A percentile compares a stretch with the other conserved stretches of the same genome.
Conservation (phyloP, 1,140 invertebrate genomes). For the Helicoverpa armigera region DNA sequence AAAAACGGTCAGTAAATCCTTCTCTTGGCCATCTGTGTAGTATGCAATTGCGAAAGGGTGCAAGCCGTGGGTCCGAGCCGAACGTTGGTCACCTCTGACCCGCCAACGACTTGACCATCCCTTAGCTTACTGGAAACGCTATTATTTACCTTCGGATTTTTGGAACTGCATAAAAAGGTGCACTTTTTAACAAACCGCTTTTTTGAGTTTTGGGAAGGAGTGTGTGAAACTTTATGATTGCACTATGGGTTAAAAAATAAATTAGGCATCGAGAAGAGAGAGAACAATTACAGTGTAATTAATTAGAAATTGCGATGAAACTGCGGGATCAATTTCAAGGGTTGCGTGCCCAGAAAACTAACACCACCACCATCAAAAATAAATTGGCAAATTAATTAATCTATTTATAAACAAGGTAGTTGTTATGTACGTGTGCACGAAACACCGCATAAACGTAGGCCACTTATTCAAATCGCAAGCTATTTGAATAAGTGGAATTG, state of each 20-base stretch:
- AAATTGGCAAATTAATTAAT: slow-evolving; percentile 21
- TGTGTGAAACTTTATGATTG: too few species aligned
- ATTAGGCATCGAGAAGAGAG: too few species aligned
- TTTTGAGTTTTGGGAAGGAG: neutral
- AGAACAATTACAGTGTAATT: too few species aligned
- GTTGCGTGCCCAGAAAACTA: neutral
- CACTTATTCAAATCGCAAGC: slow-evolving; percentile 35
- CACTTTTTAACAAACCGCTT: neutral
- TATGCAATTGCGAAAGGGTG: slow-evolving; percentile 75
- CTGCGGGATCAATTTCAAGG: neutral
- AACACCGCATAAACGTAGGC: slow-evolving; percentile 32
- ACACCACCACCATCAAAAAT: neutral
- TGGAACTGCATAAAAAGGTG: slow-evolving; percentile 31
- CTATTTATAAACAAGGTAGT: slow-evolving; percentile 34
- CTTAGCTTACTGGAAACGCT: slow-evolving; percentile 22
- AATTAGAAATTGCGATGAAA: too few species aligned
- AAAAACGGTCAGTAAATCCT: slow-evolving; percentile 41
- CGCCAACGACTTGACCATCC: slow-evolving; percentile 62
- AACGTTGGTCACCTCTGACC: slow-evolving; percentile 83
- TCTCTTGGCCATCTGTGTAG: slow-evolving; percentile 48
- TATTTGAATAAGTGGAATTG: slow-evolving; percentile 32
- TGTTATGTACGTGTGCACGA: neutral
- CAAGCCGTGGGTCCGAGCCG: slow-evolving; percentile 46
- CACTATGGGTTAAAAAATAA: neutral
- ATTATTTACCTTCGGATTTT: slow-evolving; percentile 26